A percentile compares a stretch with the other conserved stretches of the same genome.
Conservation (phyloP, 2,888 invertebrate species). For the Glaucopsyche alexis region DNA sequence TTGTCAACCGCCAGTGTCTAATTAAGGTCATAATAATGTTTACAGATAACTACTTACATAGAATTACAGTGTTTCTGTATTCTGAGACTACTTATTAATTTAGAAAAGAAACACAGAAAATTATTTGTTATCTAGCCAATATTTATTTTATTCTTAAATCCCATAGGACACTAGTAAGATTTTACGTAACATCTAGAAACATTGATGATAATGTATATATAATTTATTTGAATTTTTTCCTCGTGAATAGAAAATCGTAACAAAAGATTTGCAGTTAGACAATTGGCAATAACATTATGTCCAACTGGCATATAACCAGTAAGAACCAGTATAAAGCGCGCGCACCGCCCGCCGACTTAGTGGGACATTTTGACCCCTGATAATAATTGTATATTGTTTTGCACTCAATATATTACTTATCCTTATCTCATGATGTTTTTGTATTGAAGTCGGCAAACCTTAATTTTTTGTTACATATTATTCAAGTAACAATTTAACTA, state of each 20-base stretch:
- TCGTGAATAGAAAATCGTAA: not conserved
- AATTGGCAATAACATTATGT: slow-evolving; percentile 40
- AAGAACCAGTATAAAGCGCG: slow-evolving; percentile 41
- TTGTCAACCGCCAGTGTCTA: not conserved
- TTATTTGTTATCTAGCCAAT: no score
- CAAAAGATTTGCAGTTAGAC: slow-evolving; percentile 33
- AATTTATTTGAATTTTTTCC: not conserved
- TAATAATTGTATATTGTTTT: slow-evolving; percentile 44
- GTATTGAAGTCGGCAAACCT: not conserved
- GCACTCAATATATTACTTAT: slow-evolving; percentile 33
- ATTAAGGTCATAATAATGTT: no score
- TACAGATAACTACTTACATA: no score
- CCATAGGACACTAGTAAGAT: no score
- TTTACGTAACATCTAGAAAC: no score
- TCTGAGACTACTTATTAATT: no score
- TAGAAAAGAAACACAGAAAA: no score
- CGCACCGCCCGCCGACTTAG: slow-evolving; percentile 36
- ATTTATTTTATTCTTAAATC: no score
- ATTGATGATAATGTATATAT: no score
- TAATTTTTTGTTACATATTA: not conserved
- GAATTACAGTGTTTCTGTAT: no score
- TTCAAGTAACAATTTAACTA: not conserved
- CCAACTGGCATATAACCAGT: slow-evolving; percentile 41
- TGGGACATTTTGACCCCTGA: slow-evolving; percentile 45
- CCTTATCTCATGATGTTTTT: slow-evolving; percentile 32